Evolutionary conservation across 2,888 invertebrate species (phyloP).

Genomic region (Boloria selene): DNA sequence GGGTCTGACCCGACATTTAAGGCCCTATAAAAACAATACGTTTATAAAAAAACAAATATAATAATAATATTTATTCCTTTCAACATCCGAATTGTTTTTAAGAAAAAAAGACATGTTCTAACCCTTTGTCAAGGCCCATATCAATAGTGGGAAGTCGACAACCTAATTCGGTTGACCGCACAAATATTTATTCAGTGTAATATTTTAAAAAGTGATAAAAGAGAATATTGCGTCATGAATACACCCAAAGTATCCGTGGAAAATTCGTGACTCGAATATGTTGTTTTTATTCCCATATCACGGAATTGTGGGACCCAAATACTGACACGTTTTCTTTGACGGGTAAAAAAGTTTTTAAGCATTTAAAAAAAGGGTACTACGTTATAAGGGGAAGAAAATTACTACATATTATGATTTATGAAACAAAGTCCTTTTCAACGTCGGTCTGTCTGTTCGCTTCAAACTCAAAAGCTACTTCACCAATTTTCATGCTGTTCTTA

Average conservation of each 20-base stretch:
- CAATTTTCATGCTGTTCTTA: too few species aligned
- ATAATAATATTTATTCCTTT: too few species aligned
- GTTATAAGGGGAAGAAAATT: too few species aligned
- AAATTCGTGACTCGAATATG: conserved; percentile 29
- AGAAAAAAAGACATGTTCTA: conserved; percentile 5
- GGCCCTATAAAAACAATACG: too few species aligned
- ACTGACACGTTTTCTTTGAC: neutral
- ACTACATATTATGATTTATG: too few species aligned
- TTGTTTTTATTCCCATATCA: conserved; percentile 20
- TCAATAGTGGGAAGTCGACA: conserved; percentile 26
- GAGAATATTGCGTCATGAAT: conserved; percentile 32
- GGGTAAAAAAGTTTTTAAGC: too few species aligned
- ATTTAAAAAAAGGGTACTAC: too few species aligned
- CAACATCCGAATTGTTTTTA: neutral
- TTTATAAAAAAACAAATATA: too few species aligned
- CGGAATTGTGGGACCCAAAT: conserved; percentile 2
- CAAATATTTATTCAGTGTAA: conserved; percentile 28
- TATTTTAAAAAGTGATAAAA: conserved; percentile 35
- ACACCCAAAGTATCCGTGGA: conserved; percentile 19
- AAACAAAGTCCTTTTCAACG: too few species aligned
- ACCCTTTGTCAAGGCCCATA: conserved; percentile 20
- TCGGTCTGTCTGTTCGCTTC: too few species aligned
- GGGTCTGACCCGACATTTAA: too few species aligned
- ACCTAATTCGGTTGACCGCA: conserved; percentile 24
- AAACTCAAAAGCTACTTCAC: too few species aligned